Conservation (phyloP, 2,797 vertebrate genomes). For the Acipenser oxyrinchus region DNA sequence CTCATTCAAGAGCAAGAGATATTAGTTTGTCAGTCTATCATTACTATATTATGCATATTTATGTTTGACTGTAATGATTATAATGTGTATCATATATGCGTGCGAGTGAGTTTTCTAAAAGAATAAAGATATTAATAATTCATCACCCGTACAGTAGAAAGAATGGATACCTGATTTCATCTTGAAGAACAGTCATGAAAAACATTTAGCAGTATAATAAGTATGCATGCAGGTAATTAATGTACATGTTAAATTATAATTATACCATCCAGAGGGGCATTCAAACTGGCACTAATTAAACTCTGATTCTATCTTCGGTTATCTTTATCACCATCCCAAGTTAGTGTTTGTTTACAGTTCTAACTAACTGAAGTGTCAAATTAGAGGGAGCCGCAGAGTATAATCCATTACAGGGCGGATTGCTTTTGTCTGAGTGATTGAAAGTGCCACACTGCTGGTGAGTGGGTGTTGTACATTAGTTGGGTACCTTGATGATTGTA, state of each 20-base stretch:
- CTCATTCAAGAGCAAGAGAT: too few relatives aligned
- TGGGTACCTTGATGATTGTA: slow-evolving; percentile 37
- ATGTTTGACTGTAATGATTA: too few relatives aligned
- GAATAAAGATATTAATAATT: too few relatives aligned
- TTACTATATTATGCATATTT: too few relatives aligned
- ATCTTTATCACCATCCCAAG: slow-evolving; percentile 48
- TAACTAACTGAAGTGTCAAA: slow-evolving; percentile 48
- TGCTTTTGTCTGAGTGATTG: slow-evolving; percentile 6
- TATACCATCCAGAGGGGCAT: slow-evolving; percentile 78
- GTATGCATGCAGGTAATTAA: slow-evolving; percentile 72
- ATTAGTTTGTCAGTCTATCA: too few relatives aligned
- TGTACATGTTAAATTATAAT: slow-evolving; percentile 86
- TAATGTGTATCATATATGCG: too few relatives aligned
- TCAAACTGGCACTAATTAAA: slow-evolving; percentile 78
- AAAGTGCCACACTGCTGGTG: slow-evolving; percentile 35
- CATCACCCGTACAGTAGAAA: too few relatives aligned
- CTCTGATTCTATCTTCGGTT: slow-evolving; percentile 63
- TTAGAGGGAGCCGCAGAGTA: not conserved
- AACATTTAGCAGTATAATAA: slow-evolving; percentile 53
- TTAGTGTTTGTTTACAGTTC: slow-evolving; percentile 52
- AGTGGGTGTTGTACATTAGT: slow-evolving; percentile 50
- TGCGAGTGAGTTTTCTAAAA: too few relatives aligned
- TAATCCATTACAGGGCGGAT: slow-evolving; percentile 4
- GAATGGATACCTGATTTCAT: too few relatives aligned
- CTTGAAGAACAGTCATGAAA: slow-evolving; percentile 36